Conservation (phyloP, 2,888 invertebrate genomes). For the Palloptera scutellata region DNA sequence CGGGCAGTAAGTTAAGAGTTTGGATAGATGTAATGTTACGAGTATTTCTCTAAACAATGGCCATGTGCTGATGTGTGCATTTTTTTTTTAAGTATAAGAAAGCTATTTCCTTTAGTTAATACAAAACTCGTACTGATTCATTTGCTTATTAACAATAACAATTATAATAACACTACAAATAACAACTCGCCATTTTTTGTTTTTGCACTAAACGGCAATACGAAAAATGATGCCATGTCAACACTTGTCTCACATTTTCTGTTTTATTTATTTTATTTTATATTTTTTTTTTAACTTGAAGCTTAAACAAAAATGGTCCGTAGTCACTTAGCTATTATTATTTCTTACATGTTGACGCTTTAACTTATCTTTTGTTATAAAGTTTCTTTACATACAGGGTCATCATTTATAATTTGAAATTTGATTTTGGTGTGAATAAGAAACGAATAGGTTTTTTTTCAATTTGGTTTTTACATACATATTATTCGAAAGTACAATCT, state of each 20-base stretch:
- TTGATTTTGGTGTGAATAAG: too few relatives aligned
- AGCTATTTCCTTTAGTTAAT: background rate
- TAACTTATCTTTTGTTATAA: too few relatives aligned
- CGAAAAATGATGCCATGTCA: conserved; percentile 27
- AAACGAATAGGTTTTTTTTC: too few relatives aligned
- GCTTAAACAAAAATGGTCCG: conserved; percentile 3
- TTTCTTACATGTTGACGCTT: conserved; percentile 8
- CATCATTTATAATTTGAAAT: too few relatives aligned
- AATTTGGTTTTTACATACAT: too few relatives aligned
- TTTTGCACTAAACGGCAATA: background rate
- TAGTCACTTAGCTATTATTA: conserved; percentile 24
- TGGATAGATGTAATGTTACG: too few relatives aligned
- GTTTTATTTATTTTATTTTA: conserved; percentile 13
- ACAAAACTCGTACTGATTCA: conserved; percentile 27
- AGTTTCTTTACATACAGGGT: too few relatives aligned
- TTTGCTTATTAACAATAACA: conserved; percentile 26
- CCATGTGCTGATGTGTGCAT: too few relatives aligned
- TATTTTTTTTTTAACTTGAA: conserved; percentile 20
- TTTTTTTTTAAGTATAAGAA: too few relatives aligned
- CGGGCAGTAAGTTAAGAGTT: too few relatives aligned
- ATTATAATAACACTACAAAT: conserved; percentile 20
- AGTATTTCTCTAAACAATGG: too few relatives aligned
- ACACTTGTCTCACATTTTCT: conserved; percentile 16
- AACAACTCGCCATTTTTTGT: conserved; percentile 8
- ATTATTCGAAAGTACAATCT: too few relatives aligned